phyloP scores from a whole-genome alignment of 1,140 invertebrate species.

The Conopomorpha cramerella region DNA sequence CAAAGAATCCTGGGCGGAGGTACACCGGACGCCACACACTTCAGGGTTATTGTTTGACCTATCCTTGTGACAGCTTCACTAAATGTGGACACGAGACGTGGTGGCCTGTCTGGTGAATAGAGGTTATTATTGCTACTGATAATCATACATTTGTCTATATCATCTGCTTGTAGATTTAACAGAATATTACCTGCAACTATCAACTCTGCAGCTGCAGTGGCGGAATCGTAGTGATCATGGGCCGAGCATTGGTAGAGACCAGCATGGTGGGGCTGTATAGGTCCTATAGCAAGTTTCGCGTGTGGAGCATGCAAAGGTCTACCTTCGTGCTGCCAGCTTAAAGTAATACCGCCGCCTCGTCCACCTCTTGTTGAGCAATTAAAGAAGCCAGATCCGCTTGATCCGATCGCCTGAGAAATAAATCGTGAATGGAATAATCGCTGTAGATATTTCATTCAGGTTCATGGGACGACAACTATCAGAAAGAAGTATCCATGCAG shows the following conservation, averaged over 20 bases:
- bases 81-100: conserved; percentile 40
- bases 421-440: no score
- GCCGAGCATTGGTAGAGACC: conserved; percentile 46
- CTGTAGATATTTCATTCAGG: no score
- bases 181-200: conserved; percentile 49
- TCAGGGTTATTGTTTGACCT: conserved; percentile 39
- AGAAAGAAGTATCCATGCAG: no score
- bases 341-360: conserved; percentile 29
- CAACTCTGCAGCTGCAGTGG: conserved; percentile 34
- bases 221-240: conserved; percentile 39
- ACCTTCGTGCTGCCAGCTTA: conserved; percentile 48
- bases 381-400: conserved; percentile 35
- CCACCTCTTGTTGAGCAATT: conserved; percentile 42
- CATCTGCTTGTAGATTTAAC: no score
- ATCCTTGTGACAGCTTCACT: conserved; percentile 44
- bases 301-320: conserved; percentile 40
- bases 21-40: conserved; percentile 39
- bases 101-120: conserved; percentile 34
- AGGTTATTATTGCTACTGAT: no score
- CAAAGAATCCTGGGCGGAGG: conserved; percentile 40
- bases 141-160: no score
- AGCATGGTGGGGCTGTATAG: conserved; percentile 34
- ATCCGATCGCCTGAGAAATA: conserved; percentile 31
- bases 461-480: no score
- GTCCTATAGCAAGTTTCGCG: conserved; percentile 26